Evolutionary conservation across 2,888 invertebrate species (phyloP).

Genomic region (Rosalia funebris): DNA sequence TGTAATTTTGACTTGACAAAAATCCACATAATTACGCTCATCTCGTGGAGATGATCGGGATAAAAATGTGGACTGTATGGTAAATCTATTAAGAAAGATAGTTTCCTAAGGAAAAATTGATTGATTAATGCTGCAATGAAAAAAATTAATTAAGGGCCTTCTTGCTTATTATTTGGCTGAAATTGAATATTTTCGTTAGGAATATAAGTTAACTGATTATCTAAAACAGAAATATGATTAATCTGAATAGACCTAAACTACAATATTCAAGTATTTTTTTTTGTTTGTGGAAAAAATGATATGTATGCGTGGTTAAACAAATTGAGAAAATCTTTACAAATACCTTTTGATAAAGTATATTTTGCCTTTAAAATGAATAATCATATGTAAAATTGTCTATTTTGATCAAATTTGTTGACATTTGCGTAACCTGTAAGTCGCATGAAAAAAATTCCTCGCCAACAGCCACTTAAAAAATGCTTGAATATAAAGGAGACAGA

Average conservation of each 20-base stretch:
- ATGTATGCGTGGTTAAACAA: no score
- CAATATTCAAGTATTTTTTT: conserved; percentile 17
- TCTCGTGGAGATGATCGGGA: not conserved
- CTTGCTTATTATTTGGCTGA: conserved; percentile 50
- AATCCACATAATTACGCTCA: conserved; percentile 14
- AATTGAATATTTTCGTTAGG: conserved; percentile 50
- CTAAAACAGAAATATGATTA: conserved; percentile 45
- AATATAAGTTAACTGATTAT: conserved; percentile 23
- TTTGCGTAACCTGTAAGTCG: no score
- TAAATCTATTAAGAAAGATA: no score
- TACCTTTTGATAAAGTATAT: no score
- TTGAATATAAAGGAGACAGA: conserved; percentile 22
- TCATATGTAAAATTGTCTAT: no score
- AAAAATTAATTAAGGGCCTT: conserved; percentile 48
- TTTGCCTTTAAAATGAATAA: no score
- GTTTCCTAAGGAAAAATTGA: conserved; percentile 50
- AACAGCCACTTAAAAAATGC: conserved; percentile 11
- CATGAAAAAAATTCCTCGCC: not conserved
- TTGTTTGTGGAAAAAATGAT: no score
- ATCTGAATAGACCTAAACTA: conserved; percentile 27
- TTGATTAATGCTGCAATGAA: conserved; percentile 57
- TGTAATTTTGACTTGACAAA: conserved; percentile 11
- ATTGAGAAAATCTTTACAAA: no score
- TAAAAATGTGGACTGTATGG: conserved; percentile 15
- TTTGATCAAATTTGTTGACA: no score